These are phyloP conservation scores for Hipparchia sbordonii DNA, from an alignment of 2,888 invertebrate genomes.

Conservation along the genomic window DNA sequence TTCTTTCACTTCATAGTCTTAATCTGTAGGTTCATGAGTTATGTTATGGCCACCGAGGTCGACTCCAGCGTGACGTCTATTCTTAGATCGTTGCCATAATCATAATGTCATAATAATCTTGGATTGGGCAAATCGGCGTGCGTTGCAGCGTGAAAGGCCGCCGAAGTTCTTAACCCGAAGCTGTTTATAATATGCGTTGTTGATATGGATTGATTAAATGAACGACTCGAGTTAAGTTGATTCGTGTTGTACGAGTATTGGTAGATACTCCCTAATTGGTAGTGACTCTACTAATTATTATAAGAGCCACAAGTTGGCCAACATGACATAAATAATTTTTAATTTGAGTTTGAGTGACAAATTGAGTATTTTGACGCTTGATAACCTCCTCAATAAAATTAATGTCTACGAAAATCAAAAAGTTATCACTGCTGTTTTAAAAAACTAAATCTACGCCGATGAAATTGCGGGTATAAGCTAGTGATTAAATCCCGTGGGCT, in stretches of 20 bases:
- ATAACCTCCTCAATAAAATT: too few relatives aligned
- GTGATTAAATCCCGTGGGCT: neutral
- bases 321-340: too few relatives aligned
- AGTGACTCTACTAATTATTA: too few relatives aligned
- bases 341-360: too few relatives aligned
- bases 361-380: too few relatives aligned
- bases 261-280: too few relatives aligned
- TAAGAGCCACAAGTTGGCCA: too few relatives aligned
- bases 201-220: neutral
- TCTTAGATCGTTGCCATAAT: conserved; percentile 38
- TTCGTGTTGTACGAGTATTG: too few relatives aligned
- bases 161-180: conserved; percentile 22
- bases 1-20: neutral
- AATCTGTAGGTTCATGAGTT: neutral
- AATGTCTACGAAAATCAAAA: too few relatives aligned
- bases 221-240: neutral
- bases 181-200: neutral
- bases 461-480: too few relatives aligned
- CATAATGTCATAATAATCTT: conserved; percentile 45
- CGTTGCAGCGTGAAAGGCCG: conserved; percentile 46
- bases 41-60: conserved; percentile 14
- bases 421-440: too few relatives aligned
- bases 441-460: too few relatives aligned
- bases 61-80: conserved; percentile 24
- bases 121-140: conserved; percentile 44